A percentile compares a stretch with the other conserved stretches of the same genome.
Conservation (phyloP, 2,888 invertebrate species). For the Dendrolimus pini region DNA sequence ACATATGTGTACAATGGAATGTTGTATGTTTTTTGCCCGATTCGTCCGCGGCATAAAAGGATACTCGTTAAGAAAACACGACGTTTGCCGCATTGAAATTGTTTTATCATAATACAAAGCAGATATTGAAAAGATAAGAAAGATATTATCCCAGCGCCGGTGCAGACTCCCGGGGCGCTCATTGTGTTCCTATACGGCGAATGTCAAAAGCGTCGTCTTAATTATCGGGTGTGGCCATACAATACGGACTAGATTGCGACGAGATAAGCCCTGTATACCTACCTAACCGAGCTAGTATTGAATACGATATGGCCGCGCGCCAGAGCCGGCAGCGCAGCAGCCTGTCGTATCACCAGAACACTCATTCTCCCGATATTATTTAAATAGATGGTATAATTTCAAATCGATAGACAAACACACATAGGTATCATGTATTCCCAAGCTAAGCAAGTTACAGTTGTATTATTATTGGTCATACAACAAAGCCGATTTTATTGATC, state of each 20-base stretch:
- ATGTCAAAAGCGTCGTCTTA: conserved; percentile 77
- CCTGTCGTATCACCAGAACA: too few relatives aligned
- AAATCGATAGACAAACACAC: too few relatives aligned
- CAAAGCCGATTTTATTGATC: too few relatives aligned
- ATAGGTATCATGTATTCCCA: too few relatives aligned
- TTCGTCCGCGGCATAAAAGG: conserved; percentile 39
- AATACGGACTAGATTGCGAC: conserved; percentile 72
- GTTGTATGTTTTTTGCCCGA: conserved; percentile 26
- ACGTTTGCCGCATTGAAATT: conserved; percentile 68
- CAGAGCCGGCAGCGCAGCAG: not conserved
- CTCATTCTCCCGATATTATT: too few relatives aligned
- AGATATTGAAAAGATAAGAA: conserved; percentile 68
- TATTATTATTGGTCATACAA: too few relatives aligned
- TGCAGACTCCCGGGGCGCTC: conserved; percentile 66
- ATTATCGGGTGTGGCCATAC: conserved; percentile 73
- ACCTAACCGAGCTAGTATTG: conserved; percentile 51
- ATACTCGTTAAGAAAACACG: conserved; percentile 66
- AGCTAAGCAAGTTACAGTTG: too few relatives aligned
- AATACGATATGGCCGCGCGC: conserved; percentile 38
- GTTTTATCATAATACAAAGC: conserved; percentile 70
- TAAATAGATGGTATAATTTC: too few relatives aligned
- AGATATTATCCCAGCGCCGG: conserved; percentile 64
- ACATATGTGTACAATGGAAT: conserved; percentile 31
- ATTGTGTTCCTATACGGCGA: conserved; percentile 76
- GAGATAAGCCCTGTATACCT: conserved; percentile 65